Conservation (phyloP, 2,888 invertebrate species). For the Coelopa pilipes region DNA sequence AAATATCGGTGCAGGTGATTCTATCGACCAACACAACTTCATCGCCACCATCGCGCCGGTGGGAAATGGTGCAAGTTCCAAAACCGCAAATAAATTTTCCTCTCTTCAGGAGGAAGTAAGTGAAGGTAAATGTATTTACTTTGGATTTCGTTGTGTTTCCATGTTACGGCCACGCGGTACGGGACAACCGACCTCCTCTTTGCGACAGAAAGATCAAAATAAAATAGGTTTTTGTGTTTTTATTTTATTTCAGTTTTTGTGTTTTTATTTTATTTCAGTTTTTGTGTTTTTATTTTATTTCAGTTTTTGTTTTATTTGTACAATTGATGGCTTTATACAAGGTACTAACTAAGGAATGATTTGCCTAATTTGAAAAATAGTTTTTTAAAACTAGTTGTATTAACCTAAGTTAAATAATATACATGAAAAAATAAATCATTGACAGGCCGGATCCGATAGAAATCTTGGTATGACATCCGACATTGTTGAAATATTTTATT, state of each 20-base stretch:
- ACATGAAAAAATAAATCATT: too few species aligned
- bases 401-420: too few species aligned
- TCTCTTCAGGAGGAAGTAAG: background rate
- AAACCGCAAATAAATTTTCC: slow-evolving; percentile 29
- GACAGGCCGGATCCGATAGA: too few species aligned
- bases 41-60: too few species aligned
- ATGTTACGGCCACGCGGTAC: background rate
- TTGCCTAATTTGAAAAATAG: too few species aligned
- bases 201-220: background rate
- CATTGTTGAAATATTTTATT: too few species aligned
- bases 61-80: background rate
- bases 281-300: background rate
- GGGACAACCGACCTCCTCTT: background rate
- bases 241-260: too few species aligned
- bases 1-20: background rate
- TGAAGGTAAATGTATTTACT: background rate
- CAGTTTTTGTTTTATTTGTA: background rate
- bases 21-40: background rate
- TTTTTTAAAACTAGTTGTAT: too few species aligned
- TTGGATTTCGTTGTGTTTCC: background rate
- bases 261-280: background rate
- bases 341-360: too few species aligned
- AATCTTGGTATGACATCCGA: too few species aligned
- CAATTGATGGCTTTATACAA: too few species aligned
- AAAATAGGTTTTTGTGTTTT: background rate